Evolutionary conservation across 2,888 invertebrate genomes (phyloP).

Genomic region (Pristionchus arcanus): DNA sequence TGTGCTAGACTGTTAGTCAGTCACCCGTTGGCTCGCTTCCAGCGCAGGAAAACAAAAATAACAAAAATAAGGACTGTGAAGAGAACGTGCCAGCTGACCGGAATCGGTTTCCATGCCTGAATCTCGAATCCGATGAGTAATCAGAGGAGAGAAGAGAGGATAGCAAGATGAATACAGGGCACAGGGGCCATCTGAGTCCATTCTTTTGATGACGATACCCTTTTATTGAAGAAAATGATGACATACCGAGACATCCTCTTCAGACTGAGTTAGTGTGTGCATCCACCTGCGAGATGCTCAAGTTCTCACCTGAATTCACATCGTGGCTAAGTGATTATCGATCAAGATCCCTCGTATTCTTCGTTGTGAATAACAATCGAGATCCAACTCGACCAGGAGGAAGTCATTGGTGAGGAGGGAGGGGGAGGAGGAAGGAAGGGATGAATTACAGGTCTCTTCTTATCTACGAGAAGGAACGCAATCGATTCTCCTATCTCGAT

Average conservation of each 20-base stretch:
- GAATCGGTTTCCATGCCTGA: slow-evolving; percentile 50
- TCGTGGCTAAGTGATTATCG: slow-evolving; percentile 51
- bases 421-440: neutral
- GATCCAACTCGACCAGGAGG: slow-evolving; percentile 57
- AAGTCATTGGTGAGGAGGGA: slow-evolving; percentile 28
- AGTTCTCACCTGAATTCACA: slow-evolving; percentile 50
- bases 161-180: slow-evolving; percentile 52
- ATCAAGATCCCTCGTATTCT: slow-evolving; percentile 57
- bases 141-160: slow-evolving; percentile 12
- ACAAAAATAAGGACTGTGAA: slow-evolving; percentile 29
- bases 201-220: neutral
- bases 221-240: neutral
- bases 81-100: slow-evolving; percentile 54
- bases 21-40: neutral
- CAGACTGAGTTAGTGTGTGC: slow-evolving; percentile 54
- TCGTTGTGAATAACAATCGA: slow-evolving; percentile 64
- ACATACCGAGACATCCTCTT: neutral
- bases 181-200: slow-evolving; percentile 57
- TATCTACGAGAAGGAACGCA: slow-evolving; percentile 56
- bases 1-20: neutral
- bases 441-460: slow-evolving; percentile 62
- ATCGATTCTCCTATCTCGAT: slow-evolving; percentile 63
- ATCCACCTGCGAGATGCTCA: slow-evolving; percentile 54
- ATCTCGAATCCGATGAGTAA: slow-evolving; percentile 4
- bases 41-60: neutral